Evolutionary conservation across 2,888 invertebrate species (phyloP), one percentile per base, ranked within the genome.

Genomic region (Meta bourneti): DNA sequence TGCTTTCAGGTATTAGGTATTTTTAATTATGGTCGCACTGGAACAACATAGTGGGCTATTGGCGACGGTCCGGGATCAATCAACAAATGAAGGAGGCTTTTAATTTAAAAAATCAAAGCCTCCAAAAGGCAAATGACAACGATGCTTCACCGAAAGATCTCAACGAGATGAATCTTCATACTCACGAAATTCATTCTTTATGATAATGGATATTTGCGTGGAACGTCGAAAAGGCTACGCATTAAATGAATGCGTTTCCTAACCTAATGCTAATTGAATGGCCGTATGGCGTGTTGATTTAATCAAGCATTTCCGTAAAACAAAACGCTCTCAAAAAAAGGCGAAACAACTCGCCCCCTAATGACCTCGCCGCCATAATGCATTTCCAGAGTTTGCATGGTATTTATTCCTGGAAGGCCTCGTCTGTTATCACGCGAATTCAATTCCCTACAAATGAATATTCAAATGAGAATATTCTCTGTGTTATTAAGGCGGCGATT

Each of bases 181-280:
- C 34, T 51, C 51, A 11, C 19, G 0, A 51, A n/a, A 77, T 19
- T 77, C 51, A 16, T 34, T 34, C 34, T 13, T 20, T 82, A 34
- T 82, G 19, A 16, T 85, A 77, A 77, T 69, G 75, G 19, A 16
- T 52, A 54, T 85, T 77, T 34, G 77, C 20, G 61, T 61, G 34
- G 52, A 61, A 54, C 19, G 61, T 54, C 1, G 49, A 69, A 86
- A 48, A 79, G 20, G 61, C 54, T 16, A 61, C 34, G 20, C n/a
- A 19, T 54, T 75, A 84, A 84, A 74, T 71, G 71, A 82, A 82
- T 48, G 54, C 52, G 61, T 69, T 86, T 86, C 78, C 49, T 13
- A 49, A 49, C 72, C 72, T 72, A 88, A 88, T 88, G 88, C 74
- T 88, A 72, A 88, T 88, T 74, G 88, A 88, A 88, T 88, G 80